Percentiles rank a stretch among this genome's conserved stretches.
phyloP scores from a whole-genome alignment of 2,888 invertebrate genomes.

The Tachina grossa region DNA sequence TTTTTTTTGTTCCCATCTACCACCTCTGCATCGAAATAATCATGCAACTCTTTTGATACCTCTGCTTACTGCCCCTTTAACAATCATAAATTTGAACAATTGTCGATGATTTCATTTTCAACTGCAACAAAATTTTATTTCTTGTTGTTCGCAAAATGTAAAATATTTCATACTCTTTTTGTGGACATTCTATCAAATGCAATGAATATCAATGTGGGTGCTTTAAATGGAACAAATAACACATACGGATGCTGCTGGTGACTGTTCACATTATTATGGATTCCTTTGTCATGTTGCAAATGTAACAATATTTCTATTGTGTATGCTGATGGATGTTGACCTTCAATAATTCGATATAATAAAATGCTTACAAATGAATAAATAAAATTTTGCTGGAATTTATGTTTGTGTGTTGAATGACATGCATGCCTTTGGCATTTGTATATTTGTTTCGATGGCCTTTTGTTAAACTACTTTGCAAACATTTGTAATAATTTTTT shows the following conservation, averaged over 20 bases:
- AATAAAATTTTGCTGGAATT: conserved; percentile 25
- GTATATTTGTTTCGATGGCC: neutral
- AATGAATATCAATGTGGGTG: conserved; percentile 39
- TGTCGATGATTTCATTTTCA: conserved; percentile 45
- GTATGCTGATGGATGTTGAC: conserved; percentile 31
- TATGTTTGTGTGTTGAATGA: neutral
- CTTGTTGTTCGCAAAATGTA: conserved; percentile 51
- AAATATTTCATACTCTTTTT: neutral
- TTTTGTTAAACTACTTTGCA: conserved; percentile 6
- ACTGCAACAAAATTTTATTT: conserved; percentile 47
- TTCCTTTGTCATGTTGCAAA: conserved; percentile 55
- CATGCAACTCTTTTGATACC: conserved; percentile 12
- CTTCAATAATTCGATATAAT: conserved; percentile 38
- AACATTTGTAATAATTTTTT: neutral
- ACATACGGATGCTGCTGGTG: conserved; percentile 25
- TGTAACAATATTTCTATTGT: conserved; percentile 36
- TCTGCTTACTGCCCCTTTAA: neutral
- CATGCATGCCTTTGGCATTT: conserved; percentile 6
- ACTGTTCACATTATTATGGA: conserved; percentile 17
- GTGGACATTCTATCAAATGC: conserved; percentile 27
- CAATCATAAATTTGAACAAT: conserved; percentile 52
- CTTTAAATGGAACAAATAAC: conserved; percentile 20
- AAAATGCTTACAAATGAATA: conserved; percentile 36
- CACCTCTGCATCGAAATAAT: neutral
- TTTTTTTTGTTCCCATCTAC: neutral